Base-by-base conservation (phyloP, 2,888 invertebrate species). In the Hyles lineata region DNA sequence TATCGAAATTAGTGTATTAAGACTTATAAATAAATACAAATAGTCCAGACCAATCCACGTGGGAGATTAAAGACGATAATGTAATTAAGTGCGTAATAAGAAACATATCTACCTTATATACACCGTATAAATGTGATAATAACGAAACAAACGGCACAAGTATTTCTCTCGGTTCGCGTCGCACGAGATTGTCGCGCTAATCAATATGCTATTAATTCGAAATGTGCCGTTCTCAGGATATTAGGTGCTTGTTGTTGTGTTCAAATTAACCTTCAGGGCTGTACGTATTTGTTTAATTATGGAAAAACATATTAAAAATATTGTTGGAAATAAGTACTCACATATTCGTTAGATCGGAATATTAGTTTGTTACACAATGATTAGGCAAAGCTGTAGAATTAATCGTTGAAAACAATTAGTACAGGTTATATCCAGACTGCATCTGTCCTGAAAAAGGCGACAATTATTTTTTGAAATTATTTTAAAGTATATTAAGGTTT, bases 121-220 rank as follows among this genome's bases (percentile, higher is more conserved):
- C 2, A 43, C 15, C 43, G 11, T 35, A 9, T 61, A 25, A 25
- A 29, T 15, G 15, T 32, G 8, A 35, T 1, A 55, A 55, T n/a
- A 55, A 62, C n/a, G n/a, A 29, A 35, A 62, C n/a, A 62, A 35
- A 62, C 19, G 32, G 8, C 17, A 32, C 4, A 29, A 62, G n/a
- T 19, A 17, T 21, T 50, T 15, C 43, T 2, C 9, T 43, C 43
- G 17, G 21, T 43, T 17, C 67, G 6, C 43, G 43, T 58, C 25
- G 62, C 73, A 67, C 67, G 77, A 80, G 78, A 82, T 81, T 82
- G 82, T 79, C 81, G 78, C 78, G 76, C 75, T 77, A 80, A 83
- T 83, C 85, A 83, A 85, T 85, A 83, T 79, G 79, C 82, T 86
- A 85, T 86, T 85, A 86, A 85, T 84, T 80, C 81, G 74, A 72